phyloP scores from a whole-genome alignment of 2,113 vertebrate species.

The Podiceps cristatus region DNA sequence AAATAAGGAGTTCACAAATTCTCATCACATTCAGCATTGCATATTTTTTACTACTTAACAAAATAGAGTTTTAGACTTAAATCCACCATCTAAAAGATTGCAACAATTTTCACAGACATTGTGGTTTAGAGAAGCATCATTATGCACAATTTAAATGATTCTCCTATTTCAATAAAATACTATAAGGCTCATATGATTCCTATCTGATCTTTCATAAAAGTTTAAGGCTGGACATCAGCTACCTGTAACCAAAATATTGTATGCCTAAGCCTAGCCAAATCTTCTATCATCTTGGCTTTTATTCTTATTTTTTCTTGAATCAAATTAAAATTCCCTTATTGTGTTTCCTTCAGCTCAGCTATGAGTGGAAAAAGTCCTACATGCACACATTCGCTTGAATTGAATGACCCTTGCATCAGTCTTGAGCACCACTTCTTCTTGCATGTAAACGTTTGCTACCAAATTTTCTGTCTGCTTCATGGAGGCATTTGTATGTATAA shows the following conservation, averaged over 20 bases:
- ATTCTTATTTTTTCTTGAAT: neutral
- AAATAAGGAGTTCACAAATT: neutral
- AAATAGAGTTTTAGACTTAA: neutral
- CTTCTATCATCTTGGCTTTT: neutral
- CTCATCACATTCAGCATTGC: neutral
- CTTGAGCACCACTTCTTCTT: neutral
- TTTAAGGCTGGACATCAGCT: neutral
- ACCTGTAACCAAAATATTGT: neutral
- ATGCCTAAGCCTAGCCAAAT: neutral
- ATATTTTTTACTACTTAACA: neutral
- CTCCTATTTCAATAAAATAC: neutral
- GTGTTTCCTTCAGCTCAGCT: neutral
- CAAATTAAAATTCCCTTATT: neutral
- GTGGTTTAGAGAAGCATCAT: neutral
- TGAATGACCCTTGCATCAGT: neutral
- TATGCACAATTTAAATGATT: neutral
- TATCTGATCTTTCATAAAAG: neutral
- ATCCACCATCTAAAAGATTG: neutral
- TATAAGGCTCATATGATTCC: neutral
- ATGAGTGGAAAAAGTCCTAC: neutral
- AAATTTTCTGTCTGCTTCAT: conserved; percentile 9
- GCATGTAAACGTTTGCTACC: neutral
- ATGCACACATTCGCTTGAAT: neutral
- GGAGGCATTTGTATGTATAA: neutral
- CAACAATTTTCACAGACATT: neutral